Base-by-base conservation (phyloP, 2,113 vertebrate species). In the Cavia porcellus region DNA sequence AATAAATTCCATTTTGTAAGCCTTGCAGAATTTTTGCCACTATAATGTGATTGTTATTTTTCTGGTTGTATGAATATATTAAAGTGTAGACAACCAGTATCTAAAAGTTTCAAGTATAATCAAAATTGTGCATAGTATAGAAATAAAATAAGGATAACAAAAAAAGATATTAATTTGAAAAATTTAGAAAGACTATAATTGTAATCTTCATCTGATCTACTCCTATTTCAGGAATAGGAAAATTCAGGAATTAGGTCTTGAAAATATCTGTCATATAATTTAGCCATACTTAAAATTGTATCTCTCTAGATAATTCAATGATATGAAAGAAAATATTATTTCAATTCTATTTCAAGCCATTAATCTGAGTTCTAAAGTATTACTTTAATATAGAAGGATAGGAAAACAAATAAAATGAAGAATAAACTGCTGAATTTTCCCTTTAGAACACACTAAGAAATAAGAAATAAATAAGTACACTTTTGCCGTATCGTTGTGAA, bases 361-460 rank as follows among this genome's bases (percentile, higher is more conserved):
- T 74, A 68, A 85, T 45, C 19, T 64, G 77, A 86, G n/a, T 61
- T 85, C 55, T 91, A 93, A 88, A 90, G 55, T 32, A 80, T 7
- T 17, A 84, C 24, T 90, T 89, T 20, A 20, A 13, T 52, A 70
- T 81, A 75, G 94, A 90, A 75, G 14, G 2, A 70, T 25, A 75
- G 62, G 61, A 52, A 24, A 95, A 94, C 47, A 87, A 95, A 87
- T 83, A 7, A 7, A 89, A 83, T 80, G 35, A 92, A 96, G 92
- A 61, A n/a, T 52, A 92, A 86, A 57, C 4, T 45, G 55, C 22
- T 68, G 12, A 66, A 72, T 45, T 83, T 80, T 55, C 32, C 14
- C 12, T 81, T 42, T 42, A 85, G 47, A n/a, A 90, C 61, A 83
- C 0, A 52, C 28, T 38, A 80, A 80, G 30, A 80, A 52, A 52